Evolutionary conservation across 2,113 vertebrate genomes (phyloP).

Genomic region (Caranx melampygus): DNA sequence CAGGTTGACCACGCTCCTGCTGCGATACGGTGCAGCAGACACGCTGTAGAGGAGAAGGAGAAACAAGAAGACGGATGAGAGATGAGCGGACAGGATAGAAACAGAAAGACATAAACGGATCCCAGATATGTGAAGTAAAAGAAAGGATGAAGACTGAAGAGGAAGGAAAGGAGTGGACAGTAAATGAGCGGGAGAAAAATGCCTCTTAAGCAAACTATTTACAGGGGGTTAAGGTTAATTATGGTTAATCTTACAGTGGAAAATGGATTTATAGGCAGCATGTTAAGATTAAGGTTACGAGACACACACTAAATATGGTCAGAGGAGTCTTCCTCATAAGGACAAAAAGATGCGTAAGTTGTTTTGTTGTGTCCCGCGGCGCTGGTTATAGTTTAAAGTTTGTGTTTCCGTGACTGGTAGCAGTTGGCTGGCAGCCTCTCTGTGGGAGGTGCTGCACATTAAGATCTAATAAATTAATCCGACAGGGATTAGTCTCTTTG

Average conservation of each 20-base stretch:
- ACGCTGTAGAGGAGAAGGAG: slow-evolving; percentile 61
- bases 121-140: neutral
- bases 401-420: slow-evolving; percentile 37
- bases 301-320: neutral
- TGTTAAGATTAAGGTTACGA: neutral
- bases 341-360: slow-evolving; percentile 11
- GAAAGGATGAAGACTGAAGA: neutral
- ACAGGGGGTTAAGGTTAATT: neutral
- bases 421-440: slow-evolving; percentile 52
- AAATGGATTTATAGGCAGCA: neutral
- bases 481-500: slow-evolving; percentile 63
- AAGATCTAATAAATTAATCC: slow-evolving; percentile 67
- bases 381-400: slow-evolving; percentile 42
- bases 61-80: neutral
- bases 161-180: neutral
- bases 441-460: slow-evolving; percentile 67
- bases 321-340: slow-evolving; percentile 3
- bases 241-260: neutral
- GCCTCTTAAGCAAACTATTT: slow-evolving; percentile 16
- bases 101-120: neutral
- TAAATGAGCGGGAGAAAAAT: neutral
- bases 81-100: neutral
- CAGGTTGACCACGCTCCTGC: slow-evolving; percentile 91
- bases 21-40: slow-evolving; percentile 79
- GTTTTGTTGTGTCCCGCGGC: slow-evolving; percentile 33